Evolutionary conservation across 2,113 vertebrate species (phyloP).

Genomic region (Scopus umbretta): DNA sequence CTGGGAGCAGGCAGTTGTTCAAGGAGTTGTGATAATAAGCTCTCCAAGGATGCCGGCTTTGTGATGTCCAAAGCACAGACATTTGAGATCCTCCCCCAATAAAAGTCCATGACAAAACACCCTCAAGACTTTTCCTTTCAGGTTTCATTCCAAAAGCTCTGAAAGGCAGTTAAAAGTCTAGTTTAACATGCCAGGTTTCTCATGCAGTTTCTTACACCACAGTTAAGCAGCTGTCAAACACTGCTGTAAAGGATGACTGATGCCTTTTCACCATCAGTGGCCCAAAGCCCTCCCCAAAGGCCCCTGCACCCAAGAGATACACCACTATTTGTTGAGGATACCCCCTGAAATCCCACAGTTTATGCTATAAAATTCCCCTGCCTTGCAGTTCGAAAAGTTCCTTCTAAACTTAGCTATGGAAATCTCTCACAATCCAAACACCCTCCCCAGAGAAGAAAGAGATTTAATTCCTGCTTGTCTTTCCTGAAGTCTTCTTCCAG

Average conservation of each 20-base stretch:
- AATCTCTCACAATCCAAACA: neutral
- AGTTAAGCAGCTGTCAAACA: neutral
- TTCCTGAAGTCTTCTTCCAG: neutral
- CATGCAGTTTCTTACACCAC: neutral
- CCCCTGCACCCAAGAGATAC: neutral
- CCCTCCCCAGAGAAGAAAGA: neutral
- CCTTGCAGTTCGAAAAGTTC: neutral
- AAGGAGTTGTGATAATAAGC: conserved; percentile 1
- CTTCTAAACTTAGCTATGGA: neutral
- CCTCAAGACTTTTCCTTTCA: neutral
- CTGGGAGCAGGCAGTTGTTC: neutral
- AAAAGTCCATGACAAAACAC: neutral
- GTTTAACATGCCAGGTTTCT: neutral
- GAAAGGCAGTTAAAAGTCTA: neutral
- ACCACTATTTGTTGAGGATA: neutral
- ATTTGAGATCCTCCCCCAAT: neutral
- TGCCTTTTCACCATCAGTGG: neutral
- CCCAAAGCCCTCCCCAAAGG: neutral
- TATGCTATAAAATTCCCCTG: neutral
- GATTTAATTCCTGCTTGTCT: neutral
- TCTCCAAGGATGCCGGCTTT: neutral
- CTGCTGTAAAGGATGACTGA: neutral
- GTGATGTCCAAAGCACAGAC: neutral
- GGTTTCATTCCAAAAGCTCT: neutral
- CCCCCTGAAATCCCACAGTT: neutral